phyloP scores from a whole-genome alignment of 2,797 vertebrate species.

The Dromococcyx pavoninus region DNA sequence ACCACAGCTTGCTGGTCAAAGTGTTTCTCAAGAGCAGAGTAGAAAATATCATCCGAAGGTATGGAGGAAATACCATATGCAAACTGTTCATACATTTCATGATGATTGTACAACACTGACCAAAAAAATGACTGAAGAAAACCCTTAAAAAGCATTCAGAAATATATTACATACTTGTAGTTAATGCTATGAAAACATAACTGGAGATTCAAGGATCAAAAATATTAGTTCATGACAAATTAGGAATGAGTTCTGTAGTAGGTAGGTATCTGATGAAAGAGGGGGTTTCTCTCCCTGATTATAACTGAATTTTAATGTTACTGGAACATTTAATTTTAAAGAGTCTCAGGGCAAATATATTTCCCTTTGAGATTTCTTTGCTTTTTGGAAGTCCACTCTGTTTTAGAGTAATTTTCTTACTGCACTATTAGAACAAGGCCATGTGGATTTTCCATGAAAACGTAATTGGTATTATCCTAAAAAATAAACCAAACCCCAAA shows the following conservation, averaged over 20 bases:
- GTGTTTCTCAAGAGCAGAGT: not conserved
- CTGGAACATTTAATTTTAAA: not conserved
- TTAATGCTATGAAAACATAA: not conserved
- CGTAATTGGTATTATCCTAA: not conserved
- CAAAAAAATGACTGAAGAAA: not conserved
- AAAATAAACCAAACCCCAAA: not conserved
- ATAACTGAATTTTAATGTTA: not conserved
- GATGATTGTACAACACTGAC: not conserved
- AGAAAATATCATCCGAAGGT: not conserved
- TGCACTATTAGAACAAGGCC: not conserved
- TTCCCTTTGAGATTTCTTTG: not conserved
- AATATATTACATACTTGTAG: not conserved
- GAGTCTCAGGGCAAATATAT: not conserved
- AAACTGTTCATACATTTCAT: not conserved
- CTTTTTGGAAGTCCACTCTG: not conserved
- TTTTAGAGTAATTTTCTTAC: not conserved
- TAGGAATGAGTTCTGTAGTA: not conserved
- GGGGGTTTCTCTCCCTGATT: not conserved
- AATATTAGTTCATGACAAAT: not conserved
- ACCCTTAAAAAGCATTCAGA: not conserved
- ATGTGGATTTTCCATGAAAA: not conserved
- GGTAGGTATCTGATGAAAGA: not conserved
- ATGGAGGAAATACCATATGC: not conserved
- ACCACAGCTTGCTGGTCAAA: not conserved
- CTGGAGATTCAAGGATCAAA: not conserved